Evolutionary conservation across 2,888 invertebrate species (phyloP).

Genomic region (Eudemis profundana): DNA sequence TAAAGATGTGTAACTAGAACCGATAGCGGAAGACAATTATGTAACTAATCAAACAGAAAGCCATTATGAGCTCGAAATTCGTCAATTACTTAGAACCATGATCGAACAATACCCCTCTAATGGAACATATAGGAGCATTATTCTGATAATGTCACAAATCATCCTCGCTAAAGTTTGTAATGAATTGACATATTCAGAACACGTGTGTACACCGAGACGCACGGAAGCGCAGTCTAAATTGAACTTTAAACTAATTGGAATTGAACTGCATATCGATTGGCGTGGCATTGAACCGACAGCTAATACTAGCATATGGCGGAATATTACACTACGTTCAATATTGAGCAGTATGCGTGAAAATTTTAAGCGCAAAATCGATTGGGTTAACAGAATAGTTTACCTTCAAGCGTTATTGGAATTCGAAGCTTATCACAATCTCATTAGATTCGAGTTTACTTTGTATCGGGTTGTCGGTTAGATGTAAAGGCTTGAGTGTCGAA

Average conservation of each 20-base stretch:
- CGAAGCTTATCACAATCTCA: constrained; percentile 52
- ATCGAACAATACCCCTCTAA: constrained; percentile 72
- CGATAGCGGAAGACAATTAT: constrained; percentile 33
- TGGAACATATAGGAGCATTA: constrained; percentile 71
- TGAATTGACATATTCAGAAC: constrained; percentile 84
- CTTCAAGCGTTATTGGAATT: constrained; percentile 48
- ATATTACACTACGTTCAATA: not conserved
- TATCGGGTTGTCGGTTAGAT: constrained; percentile 51
- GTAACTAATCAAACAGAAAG: constrained; percentile 67
- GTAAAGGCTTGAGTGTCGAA: constrained; percentile 43
- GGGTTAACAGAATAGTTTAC: not conserved
- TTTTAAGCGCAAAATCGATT: constrained; percentile 25
- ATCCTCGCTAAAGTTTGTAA: constrained; percentile 82
- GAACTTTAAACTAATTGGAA: constrained; percentile 46
- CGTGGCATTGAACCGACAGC: constrained; percentile 8
- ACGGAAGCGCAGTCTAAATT: constrained; percentile 48
- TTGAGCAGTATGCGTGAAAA: constrained; percentile 2
- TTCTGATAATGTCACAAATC: constrained; percentile 84
- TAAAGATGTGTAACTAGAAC: constrained; percentile 37
- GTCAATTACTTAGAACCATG: constrained; percentile 76
- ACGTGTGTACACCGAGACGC: constrained; percentile 65
- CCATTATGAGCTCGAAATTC: constrained; percentile 63
- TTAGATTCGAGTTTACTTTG: constrained; percentile 44
- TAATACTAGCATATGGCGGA: constrained; percentile 34
- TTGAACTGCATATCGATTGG: constrained; percentile 31